phyloP scores from a whole-genome alignment of 1,140 invertebrate genomes.

The Solenopsis invicta region DNA sequence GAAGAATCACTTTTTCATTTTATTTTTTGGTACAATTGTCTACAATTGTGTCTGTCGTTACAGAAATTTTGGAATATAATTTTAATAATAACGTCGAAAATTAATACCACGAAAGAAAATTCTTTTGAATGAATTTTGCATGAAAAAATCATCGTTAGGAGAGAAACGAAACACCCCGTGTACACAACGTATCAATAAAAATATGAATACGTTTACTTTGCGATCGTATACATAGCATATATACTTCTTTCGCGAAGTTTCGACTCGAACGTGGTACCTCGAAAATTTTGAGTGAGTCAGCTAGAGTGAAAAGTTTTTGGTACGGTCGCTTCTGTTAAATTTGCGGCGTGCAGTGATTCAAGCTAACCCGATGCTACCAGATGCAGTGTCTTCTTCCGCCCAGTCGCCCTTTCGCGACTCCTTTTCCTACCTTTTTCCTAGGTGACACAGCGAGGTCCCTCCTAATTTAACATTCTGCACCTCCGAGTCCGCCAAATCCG shows the following conservation, averaged over 20 bases:
- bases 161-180: slow-evolving; percentile 19
- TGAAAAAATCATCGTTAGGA: neutral
- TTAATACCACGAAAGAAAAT: neutral
- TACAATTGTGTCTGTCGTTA: neutral
- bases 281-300: slow-evolving; percentile 35
- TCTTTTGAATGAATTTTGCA: neutral
- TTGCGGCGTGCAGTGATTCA: slow-evolving; percentile 59
- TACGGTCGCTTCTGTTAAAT: slow-evolving; percentile 53
- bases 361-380: slow-evolving; percentile 6
- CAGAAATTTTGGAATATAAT: neutral
- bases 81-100: neutral
- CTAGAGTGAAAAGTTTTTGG: slow-evolving; percentile 67
- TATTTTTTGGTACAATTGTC: neutral
- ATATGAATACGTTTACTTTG: slow-evolving; percentile 59
- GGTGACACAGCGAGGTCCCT: slow-evolving; percentile 59
- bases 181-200: slow-evolving; percentile 58
- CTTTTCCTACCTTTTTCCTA: slow-evolving; percentile 44
- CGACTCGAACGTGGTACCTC: neutral
- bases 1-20: neutral
- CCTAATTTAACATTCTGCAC: slow-evolving; percentile 74
- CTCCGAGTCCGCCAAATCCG: slow-evolving; percentile 65
- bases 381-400: neutral
- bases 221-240: slow-evolving; percentile 35
- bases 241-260: slow-evolving; percentile 2
- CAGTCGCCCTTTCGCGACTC: neutral